These are phyloP conservation scores for Carettochelys insculpta DNA, from an alignment of 2,113 vertebrate species.

Conservation along the genomic window DNA sequence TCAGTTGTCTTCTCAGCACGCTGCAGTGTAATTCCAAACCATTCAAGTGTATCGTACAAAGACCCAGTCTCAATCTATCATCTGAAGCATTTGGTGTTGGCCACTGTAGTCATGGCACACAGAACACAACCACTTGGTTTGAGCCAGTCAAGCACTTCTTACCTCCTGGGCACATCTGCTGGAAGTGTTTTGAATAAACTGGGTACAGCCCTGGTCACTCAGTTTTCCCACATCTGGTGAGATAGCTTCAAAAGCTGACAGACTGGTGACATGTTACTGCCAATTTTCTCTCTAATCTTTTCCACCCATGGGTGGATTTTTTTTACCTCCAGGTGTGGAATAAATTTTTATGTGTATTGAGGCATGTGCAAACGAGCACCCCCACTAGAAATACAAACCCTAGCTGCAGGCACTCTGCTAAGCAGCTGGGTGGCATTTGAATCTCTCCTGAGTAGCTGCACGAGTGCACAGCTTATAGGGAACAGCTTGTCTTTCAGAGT, in stretches of 20 bases:
- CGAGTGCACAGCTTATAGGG: too few species aligned
- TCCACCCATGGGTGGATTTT: too few species aligned
- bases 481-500: not conserved
- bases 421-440: too few species aligned
- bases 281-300: too few species aligned
- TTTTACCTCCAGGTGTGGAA: too few species aligned
- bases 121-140: not conserved
- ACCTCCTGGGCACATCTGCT: slow-evolving; percentile 15
- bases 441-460: too few species aligned
- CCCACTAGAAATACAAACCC: too few species aligned
- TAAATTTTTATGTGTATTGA: too few species aligned
- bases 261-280: not conserved
- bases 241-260: slow-evolving; percentile 4
- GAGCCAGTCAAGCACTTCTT: not conserved
- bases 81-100: slow-evolving; percentile 37
- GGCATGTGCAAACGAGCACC: too few species aligned
- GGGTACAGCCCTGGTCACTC: not conserved
- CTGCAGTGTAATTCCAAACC: slow-evolving; percentile 42
- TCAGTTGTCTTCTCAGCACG: slow-evolving; percentile 65
- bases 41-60: slow-evolving; percentile 44
- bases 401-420: too few species aligned
- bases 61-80: slow-evolving; percentile 35
- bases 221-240: not conserved
- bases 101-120: slow-evolving; percentile 11
- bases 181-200: slow-evolving; percentile 43